Base-by-base conservation (phyloP, 2,888 invertebrate genomes). In the Odiellus spinosus region DNA sequence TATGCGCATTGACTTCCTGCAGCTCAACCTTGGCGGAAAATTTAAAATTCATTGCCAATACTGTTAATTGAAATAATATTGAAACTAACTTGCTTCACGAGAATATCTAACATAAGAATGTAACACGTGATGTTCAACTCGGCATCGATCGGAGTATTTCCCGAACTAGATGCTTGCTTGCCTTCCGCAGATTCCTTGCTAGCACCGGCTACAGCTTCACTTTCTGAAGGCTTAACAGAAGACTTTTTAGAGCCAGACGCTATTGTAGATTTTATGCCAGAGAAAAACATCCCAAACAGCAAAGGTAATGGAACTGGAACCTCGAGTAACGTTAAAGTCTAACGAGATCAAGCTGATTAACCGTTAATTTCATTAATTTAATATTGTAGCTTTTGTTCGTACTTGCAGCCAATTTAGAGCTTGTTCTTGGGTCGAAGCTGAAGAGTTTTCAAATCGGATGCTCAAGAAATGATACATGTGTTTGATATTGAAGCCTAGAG, bases 381-480 rank as follows among this genome's bases (percentile, higher is more conserved):
- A 47, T 40, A 33, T n/a, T n/a, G n/a, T n/a, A n/a, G n/a, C n/a
- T n/a, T n/a, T n/a, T n/a, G 26, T 8, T 26, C 47, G 57, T 63
- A 79, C 80, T 72, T 84, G 83, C 34, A 90, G 72, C 88, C 88
- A 90, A 60, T 82, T 78, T 12, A 90, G 68, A 1, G 87, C 87
- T 59, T 88, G 87, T 60, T 86, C 77, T 62, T 88, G 87, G 1
- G 83, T 80, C 61, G 80, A 80, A 0, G 85, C 79, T 1, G 77
- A 76, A 1, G 84, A 80, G 60, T 75, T 78, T 61, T 73, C 78
- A 61, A 95, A 91, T 44, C 88, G 74, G 46, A 80, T 76, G 1
- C 80, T 79, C 34, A 96, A 83, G 66, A 98, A 98, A 61, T 84
- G 82, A 67, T 93, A 98, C 76, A 96, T 80, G 60, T 87, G 83